Base-by-base conservation (phyloP, 2,113 vertebrate genomes). In the Lamprologus tigripictilis region DNA sequence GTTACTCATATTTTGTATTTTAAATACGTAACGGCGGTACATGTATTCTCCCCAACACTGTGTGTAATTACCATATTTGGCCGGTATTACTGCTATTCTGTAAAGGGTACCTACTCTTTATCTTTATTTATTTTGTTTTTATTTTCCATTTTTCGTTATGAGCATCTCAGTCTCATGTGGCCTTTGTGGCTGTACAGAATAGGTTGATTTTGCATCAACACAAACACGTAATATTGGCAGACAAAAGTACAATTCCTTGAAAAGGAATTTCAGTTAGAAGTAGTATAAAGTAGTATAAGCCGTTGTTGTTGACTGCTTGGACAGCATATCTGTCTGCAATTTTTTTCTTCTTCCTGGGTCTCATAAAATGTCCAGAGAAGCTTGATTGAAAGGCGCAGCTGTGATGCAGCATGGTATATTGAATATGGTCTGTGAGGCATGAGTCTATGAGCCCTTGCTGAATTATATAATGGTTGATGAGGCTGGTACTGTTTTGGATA, bases 401-500 rank as follows among this genome's bases (percentile, higher is more conserved):
- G 80, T 55, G 88, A 71, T 85, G 82, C 87, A 84, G 58, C 42
- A 11, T 73, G 73, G 45, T 12, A 68, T 71, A 19, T 40, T 89
- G 57, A 86, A 47, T n/a, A 45, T 68, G 66, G 63, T 82, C 87
- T 54, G 55, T 58, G 88, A 82, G 42, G 73, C 82, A 88, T 80
- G 51, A 37, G 81, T 91, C 88, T 86, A 89, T 55, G 88, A 88
- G 84, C 61, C 86, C 58, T 76, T 85, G 33, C 83, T 86, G 80
- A 76, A 84, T 90, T 80, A 85, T 86, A 84, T 89, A 89, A 90
- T 81, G 58, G 82, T 79, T 83, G 88, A 93, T 88, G 80, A 85
- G 28, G 82, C 80, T 53, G 68, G 16, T 73, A 13, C 54, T 55
- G 42, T 66, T 90, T 81, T 88, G 17, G 81, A 91, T 88, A 63